A percentile compares a stretch with the other conserved stretches of the same genome.
These are phyloP conservation scores for Hyposoter didymator DNA, from an alignment of 2,888 invertebrate genomes.

Conservation along the genomic window DNA sequence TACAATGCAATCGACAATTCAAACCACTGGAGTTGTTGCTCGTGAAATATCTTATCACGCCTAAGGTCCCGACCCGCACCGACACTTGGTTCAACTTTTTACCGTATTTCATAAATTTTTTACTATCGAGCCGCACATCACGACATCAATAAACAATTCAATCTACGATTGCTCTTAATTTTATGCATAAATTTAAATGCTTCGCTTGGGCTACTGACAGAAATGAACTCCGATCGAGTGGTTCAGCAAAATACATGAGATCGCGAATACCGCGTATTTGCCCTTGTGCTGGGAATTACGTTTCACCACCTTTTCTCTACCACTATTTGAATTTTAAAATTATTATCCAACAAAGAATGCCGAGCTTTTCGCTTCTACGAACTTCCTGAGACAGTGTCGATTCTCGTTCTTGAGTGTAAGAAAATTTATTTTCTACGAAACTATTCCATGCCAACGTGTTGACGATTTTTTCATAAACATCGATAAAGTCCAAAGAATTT, in stretches of 20 bases:
- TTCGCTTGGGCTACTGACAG: neutral
- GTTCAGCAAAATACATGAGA: neutral
- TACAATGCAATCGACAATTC: conserved; percentile 20
- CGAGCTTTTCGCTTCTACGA: too few relatives aligned
- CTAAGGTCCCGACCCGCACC: neutral
- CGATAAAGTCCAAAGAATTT: too few relatives aligned
- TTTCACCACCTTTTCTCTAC: too few relatives aligned
- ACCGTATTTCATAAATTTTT: neutral
- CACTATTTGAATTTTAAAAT: too few relatives aligned
- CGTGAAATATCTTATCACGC: conserved; percentile 1
- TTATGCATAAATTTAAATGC: neutral
- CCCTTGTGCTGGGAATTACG: too few relatives aligned
- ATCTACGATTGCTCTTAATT: neutral
- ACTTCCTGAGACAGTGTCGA: too few relatives aligned
- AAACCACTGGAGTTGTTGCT: neutral
- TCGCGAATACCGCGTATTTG: neutral
- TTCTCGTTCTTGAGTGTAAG: too few relatives aligned
- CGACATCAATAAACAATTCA: neutral
- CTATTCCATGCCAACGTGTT: too few relatives aligned
- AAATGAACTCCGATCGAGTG: neutral
- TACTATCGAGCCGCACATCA: neutral
- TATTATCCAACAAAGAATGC: too few relatives aligned
- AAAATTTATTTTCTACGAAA: too few relatives aligned
- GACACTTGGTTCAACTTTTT: neutral
- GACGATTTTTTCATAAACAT: too few relatives aligned